Percentiles rank a stretch among this genome's conserved stretches.
Conservation (phyloP, 2,888 invertebrate species). For the Microctonus aethiopoides region DNA sequence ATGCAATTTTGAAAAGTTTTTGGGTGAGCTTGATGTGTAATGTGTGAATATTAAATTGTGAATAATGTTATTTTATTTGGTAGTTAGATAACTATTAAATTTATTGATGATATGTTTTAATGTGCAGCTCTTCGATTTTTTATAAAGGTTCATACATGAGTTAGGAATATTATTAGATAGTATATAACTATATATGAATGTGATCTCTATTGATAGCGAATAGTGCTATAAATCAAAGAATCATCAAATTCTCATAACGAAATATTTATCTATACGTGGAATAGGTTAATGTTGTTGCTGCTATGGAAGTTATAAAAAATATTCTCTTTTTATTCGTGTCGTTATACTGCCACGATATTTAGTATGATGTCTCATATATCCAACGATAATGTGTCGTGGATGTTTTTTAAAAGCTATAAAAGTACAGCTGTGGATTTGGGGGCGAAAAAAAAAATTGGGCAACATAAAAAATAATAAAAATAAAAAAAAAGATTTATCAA, state of each 20-base stretch:
- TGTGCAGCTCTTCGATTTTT: too few species aligned
- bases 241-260: not conserved
- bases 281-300: not conserved
- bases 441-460: not conserved
- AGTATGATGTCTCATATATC: not conserved
- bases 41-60: not conserved
- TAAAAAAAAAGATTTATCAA: not conserved
- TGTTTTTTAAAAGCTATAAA: not conserved
- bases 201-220: not conserved
- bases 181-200: not conserved
- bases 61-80: not conserved
- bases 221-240: not conserved
- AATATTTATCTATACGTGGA: not conserved
- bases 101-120: too few species aligned
- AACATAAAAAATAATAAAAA: not conserved
- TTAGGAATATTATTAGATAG: not conserved
- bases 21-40: too few species aligned
- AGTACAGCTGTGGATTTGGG: not conserved
- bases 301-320: not conserved
- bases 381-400: not conserved
- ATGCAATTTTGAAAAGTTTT: too few species aligned
- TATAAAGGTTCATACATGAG: too few species aligned
- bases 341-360: not conserved
- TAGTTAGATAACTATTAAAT: too few species aligned
- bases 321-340: not conserved